phyloP scores from a whole-genome alignment of 2,797 vertebrate species.

The Eulemur mongoz region DNA sequence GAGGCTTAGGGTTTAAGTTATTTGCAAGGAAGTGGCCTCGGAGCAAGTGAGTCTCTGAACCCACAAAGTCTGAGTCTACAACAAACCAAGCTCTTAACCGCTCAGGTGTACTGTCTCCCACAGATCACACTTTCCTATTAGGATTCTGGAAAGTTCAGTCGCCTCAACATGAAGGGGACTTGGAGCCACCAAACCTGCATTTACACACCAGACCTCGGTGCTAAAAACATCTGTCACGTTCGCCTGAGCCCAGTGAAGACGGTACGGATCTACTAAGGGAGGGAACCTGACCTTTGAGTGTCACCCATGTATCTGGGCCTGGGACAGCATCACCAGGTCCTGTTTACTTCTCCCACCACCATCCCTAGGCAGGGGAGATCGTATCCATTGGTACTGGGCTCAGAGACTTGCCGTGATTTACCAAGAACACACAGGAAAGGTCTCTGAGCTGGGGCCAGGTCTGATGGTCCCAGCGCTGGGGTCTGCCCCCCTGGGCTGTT shows the following conservation, averaged over 20 bases:
- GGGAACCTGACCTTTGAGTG: not conserved
- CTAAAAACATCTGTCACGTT: not conserved
- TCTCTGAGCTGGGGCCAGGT: not conserved
- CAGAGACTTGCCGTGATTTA: not conserved
- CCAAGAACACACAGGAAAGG: not conserved
- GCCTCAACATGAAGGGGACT: not conserved
- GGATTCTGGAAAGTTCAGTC: not conserved
- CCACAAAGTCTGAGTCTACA: not conserved
- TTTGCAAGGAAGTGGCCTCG: not conserved
- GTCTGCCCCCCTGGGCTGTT: not conserved
- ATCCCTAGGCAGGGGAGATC: not conserved
- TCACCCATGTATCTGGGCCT: not conserved
- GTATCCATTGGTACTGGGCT: not conserved
- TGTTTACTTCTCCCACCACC: not conserved
- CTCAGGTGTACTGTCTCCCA: not conserved
- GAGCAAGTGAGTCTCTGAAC: not conserved
- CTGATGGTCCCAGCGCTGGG: rapidly evolving
- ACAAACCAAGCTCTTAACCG: not conserved
- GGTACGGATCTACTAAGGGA: not conserved
- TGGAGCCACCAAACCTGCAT: not conserved
- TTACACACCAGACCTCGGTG: not conserved
- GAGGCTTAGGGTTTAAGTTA: not conserved
- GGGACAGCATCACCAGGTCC: not conserved
- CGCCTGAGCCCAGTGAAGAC: not conserved
- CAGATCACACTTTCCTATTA: not conserved